Evolutionary conservation across 2,888 invertebrate species (phyloP).

Genomic region (Timandra comae): DNA sequence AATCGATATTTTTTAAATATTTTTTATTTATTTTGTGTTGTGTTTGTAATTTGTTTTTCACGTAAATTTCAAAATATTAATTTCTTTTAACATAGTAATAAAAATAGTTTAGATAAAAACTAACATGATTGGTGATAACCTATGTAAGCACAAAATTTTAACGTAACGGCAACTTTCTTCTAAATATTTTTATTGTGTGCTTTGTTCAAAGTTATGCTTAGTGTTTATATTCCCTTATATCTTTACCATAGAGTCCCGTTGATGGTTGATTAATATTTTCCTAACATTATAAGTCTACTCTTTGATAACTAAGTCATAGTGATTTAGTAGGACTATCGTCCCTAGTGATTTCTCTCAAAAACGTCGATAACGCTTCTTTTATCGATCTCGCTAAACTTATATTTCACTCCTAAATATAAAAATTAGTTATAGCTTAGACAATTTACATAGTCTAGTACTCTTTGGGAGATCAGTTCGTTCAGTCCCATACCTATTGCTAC

Average conservation of each 20-base stretch:
- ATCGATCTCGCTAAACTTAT: constrained; percentile 61
- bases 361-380: constrained; percentile 54
- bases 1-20: constrained; percentile 37
- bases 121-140: constrained; percentile 7
- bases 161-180: constrained; percentile 8
- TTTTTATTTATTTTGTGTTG: constrained; percentile 34
- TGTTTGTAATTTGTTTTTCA: constrained; percentile 31
- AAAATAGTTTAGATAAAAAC: constrained; percentile 7
- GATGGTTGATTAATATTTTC: constrained; percentile 43
- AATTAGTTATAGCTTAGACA: constrained; percentile 43
- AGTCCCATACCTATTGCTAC: no score
- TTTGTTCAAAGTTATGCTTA: constrained; percentile 6
- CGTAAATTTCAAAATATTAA: constrained; percentile 3
- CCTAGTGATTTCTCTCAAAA: constrained; percentile 47
- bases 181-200: constrained; percentile 4
- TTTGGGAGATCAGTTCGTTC: neutral
- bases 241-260: constrained; percentile 37
- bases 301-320: constrained; percentile 68
- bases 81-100: constrained; percentile 5
- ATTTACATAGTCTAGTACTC: constrained; percentile 2
- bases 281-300: constrained; percentile 52
- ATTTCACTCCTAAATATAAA: constrained; percentile 45
- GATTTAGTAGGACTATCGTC: constrained; percentile 43
- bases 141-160: constrained; percentile 17
- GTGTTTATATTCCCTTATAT: constrained; percentile 39